phyloP scores from a whole-genome alignment of 2,888 invertebrate genomes.

The Odontothrips loti region DNA sequence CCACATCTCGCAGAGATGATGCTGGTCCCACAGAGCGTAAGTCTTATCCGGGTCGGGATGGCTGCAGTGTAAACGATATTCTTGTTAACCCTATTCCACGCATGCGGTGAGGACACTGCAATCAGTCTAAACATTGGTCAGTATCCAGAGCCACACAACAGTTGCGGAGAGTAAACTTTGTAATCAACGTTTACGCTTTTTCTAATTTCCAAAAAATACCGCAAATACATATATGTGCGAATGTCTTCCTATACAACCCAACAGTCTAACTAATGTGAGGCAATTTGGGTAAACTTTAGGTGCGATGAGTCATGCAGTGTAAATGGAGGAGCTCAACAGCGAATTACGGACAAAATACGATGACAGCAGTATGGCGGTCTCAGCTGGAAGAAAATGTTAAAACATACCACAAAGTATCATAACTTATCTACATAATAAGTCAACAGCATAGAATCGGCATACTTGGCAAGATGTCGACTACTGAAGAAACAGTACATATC shows the following conservation, averaged over 20 bases:
- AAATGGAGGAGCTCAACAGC: constrained; percentile 16
- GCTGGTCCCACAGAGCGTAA: not conserved
- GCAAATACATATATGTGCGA: not conserved
- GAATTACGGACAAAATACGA: not conserved
- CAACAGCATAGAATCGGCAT: not conserved
- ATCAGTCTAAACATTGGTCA: constrained; percentile 12
- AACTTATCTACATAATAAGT: not conserved
- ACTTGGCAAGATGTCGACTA: no score
- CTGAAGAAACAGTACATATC: no score
- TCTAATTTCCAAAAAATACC: not conserved
- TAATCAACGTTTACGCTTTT: not conserved
- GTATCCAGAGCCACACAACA: not conserved
- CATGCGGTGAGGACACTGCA: constrained; percentile 13
- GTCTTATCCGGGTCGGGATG: not conserved
- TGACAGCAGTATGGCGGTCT: not conserved
- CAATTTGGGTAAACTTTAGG: not conserved
- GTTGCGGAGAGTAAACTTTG: not conserved
- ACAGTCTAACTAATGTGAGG: not conserved
- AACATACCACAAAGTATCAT: not conserved
- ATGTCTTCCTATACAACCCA: constrained; percentile 9
- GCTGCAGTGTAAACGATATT: constrained; percentile 2
- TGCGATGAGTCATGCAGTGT: constrained; percentile 12
- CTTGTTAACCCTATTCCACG: not conserved
- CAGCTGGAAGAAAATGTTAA: not conserved
- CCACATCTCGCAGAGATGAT: constrained; percentile 24